Evolutionary conservation across 2,113 vertebrate species (phyloP).

Genomic region (Boleophthalmus pectinirostris): DNA sequence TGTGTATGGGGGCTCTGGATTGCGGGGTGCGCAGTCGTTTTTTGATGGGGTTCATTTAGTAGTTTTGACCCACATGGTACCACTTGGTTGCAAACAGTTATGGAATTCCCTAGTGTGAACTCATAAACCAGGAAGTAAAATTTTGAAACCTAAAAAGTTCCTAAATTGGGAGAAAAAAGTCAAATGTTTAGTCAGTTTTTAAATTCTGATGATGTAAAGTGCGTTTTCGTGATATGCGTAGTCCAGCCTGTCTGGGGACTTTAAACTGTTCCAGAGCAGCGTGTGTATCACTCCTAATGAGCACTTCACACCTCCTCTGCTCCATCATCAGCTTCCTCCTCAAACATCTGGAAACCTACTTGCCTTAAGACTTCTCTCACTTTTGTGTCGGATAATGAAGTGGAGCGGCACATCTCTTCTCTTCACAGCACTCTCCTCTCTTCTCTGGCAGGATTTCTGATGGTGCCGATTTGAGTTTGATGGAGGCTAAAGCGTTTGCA

Average conservation of each 20-base stretch:
- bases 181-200: no score
- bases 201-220: no score
- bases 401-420: slow-evolving; percentile 44
- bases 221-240: no score
- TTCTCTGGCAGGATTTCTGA: slow-evolving; percentile 36
- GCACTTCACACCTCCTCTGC: slow-evolving; percentile 18
- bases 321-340: slow-evolving; percentile 33
- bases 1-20: no score
- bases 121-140: no score
- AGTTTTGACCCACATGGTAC: no score
- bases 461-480: slow-evolving; percentile 34
- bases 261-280: slow-evolving; percentile 23
- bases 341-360: slow-evolving; percentile 62
- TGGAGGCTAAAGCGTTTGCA: slow-evolving; percentile 24
- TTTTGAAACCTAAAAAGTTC: no score
- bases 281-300: not conserved
- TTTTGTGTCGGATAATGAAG: slow-evolving; percentile 48
- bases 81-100: no score
- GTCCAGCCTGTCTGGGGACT: not conserved
- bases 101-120: no score
- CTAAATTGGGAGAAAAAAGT: no score
- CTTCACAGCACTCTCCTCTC: slow-evolving; percentile 28
- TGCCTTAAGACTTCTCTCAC: slow-evolving; percentile 21
- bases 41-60: no score
- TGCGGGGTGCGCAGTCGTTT: no score